A percentile compares a stretch with the other conserved stretches of the same genome.
Conservation (phyloP, 2,113 vertebrate genomes). For the Bucco capensis region DNA sequence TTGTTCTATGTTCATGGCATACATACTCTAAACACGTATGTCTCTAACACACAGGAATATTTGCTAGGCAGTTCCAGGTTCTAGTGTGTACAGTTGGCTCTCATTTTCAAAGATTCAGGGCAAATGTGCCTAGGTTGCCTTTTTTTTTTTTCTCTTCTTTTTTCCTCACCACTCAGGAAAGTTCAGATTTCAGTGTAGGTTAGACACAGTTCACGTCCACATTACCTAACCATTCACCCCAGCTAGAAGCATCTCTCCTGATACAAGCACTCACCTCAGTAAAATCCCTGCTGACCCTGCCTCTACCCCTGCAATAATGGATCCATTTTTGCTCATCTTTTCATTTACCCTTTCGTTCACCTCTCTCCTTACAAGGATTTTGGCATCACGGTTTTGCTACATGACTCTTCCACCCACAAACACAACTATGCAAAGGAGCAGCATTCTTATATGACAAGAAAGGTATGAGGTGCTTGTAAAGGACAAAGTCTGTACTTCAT, state of each 20-base stretch:
- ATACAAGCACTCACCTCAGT: neutral
- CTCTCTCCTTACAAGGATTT: neutral
- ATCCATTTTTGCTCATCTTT: neutral
- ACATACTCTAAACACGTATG: neutral
- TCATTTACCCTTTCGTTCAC: neutral
- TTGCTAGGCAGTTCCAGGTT: neutral
- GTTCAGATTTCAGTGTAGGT: neutral
- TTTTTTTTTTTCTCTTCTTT: neutral
- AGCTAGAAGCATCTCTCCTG: neutral
- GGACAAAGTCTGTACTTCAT: neutral
- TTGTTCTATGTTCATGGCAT: neutral
- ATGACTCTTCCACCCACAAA: accelerated
- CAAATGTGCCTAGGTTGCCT: neutral
- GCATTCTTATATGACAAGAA: neutral
- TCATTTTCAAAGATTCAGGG: neutral
- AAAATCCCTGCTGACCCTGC: neutral
- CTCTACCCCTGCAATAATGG: neutral
- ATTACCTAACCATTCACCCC: neutral
- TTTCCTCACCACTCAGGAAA: neutral
- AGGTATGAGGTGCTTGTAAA: neutral
- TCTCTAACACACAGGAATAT: neutral
- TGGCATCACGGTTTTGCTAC: neutral
- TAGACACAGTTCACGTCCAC: neutral
- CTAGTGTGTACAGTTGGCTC: neutral
- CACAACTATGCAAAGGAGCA: neutral